Percentiles rank a stretch among this genome's conserved stretches.
These are phyloP conservation scores for Nymphicus hollandicus DNA, from an alignment of 2,113 vertebrate species.

Conservation along the genomic window DNA sequence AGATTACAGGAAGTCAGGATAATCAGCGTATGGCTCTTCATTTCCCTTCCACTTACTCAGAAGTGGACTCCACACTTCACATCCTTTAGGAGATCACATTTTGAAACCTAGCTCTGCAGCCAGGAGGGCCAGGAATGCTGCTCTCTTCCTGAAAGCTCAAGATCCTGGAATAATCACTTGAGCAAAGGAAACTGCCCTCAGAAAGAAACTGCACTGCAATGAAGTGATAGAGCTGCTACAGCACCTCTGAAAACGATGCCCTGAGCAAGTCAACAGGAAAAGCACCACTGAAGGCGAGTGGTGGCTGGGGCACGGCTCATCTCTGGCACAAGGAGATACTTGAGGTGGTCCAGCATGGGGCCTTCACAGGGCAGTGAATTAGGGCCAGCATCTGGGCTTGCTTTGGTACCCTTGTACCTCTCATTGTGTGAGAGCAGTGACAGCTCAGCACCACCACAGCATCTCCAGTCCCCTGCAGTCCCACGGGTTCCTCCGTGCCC, in stretches of 20 bases:
- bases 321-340: background rate
- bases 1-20: background rate
- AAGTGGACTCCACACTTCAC: background rate
- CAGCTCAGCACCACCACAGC: background rate
- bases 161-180: background rate
- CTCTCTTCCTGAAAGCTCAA: background rate
- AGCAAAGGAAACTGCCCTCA: background rate
- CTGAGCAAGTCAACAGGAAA: background rate
- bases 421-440: background rate
- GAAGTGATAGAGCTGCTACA: background rate
- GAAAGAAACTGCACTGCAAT: background rate
- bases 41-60: background rate
- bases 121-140: background rate
- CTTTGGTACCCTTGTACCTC: background rate
- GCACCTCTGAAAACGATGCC: background rate
- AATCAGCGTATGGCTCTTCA: background rate
- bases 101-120: background rate
- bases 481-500: accelerated
- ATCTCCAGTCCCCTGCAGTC: background rate
- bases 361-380: background rate
- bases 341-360: background rate
- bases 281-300: accelerated
- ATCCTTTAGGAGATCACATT: background rate
- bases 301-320: background rate
- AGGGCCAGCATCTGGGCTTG: background rate